A percentile compares a stretch with the other conserved stretches of the same genome.
These are phyloP conservation scores for Clunio marinus DNA, from an alignment of 2,888 invertebrate genomes.

Conservation along the genomic window DNA sequence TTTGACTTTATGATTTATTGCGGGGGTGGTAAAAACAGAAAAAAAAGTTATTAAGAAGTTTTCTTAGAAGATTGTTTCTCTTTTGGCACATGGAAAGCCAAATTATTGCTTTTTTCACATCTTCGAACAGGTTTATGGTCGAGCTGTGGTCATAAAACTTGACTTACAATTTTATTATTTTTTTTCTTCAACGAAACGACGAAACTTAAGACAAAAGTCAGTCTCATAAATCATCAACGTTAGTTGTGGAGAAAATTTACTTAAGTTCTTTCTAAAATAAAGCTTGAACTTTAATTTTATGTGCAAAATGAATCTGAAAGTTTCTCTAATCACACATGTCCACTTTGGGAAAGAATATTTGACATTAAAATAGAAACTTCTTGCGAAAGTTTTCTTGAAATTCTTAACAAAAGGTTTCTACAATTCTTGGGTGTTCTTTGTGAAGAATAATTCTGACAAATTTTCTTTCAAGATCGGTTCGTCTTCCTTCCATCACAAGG, in stretches of 20 bases:
- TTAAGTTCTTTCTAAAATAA: too few species aligned
- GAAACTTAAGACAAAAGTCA: too few species aligned
- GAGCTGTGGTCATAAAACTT: slow-evolving; percentile 30
- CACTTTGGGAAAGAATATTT: too few species aligned
- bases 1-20: slow-evolving; percentile 34
- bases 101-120: slow-evolving; percentile 29
- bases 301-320: too few species aligned
- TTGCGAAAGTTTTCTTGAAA: too few species aligned
- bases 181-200: background rate
- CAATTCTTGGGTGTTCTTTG: slow-evolving; percentile 18
- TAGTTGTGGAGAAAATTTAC: too few species aligned
- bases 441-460: slow-evolving; percentile 21
- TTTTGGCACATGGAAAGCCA: slow-evolving; percentile 11
- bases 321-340: too few species aligned
- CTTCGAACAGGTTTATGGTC: slow-evolving; percentile 35
- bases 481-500: background rate
- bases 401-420: background rate
- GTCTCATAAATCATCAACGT: too few species aligned
- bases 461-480: slow-evolving; percentile 20
- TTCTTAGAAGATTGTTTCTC: slow-evolving; percentile 24
- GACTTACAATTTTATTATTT: slow-evolving; percentile 36
- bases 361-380: too few species aligned
- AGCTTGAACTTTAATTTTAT: too few species aligned
- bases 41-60: slow-evolving; percentile 19
- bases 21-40: slow-evolving; percentile 26